Percentiles rank a stretch among this genome's conserved stretches.
Conservation (phyloP, 92 coral and sea anemone species). For the Muricea muricata region DNA sequence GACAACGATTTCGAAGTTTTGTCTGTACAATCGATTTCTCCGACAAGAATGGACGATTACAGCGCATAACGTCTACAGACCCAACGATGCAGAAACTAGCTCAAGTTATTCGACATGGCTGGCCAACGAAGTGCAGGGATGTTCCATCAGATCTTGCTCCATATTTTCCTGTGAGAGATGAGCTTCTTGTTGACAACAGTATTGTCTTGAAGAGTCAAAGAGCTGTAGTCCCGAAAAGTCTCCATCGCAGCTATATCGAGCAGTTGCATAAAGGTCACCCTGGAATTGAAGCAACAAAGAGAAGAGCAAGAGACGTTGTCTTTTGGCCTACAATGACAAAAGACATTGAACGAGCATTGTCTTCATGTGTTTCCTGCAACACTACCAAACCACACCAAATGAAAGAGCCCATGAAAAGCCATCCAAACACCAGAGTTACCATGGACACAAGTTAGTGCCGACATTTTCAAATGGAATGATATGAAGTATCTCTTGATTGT, state of each 20-base stretch:
- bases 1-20: constrained; percentile 24
- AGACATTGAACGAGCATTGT: constrained; percentile 30
- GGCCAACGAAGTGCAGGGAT: constrained; percentile 35
- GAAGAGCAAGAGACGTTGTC: constrained; percentile 37
- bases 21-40: constrained; percentile 39
- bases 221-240: constrained; percentile 39
- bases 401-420: constrained; percentile 30
- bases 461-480: constrained; percentile 25
- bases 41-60: constrained; percentile 40
- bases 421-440: constrained; percentile 36
- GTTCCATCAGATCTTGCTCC: constrained; percentile 27
- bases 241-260: constrained; percentile 23
- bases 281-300: constrained; percentile 60
- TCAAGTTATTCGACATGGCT: constrained; percentile 20
- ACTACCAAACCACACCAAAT: constrained; percentile 37
- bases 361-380: constrained; percentile 16
- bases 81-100: constrained; percentile 45
- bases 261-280: constrained; percentile 43
- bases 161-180: constrained; percentile 49
- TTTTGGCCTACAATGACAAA: constrained; percentile 51
- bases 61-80: constrained; percentile 24
- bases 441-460: constrained; percentile 23
- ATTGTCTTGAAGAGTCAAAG: constrained; percentile 44
- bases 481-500: constrained; percentile 19
- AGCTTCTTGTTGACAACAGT: constrained; percentile 29